Conservation (phyloP, 2,113 vertebrate genomes). For the Murina feae region DNA sequence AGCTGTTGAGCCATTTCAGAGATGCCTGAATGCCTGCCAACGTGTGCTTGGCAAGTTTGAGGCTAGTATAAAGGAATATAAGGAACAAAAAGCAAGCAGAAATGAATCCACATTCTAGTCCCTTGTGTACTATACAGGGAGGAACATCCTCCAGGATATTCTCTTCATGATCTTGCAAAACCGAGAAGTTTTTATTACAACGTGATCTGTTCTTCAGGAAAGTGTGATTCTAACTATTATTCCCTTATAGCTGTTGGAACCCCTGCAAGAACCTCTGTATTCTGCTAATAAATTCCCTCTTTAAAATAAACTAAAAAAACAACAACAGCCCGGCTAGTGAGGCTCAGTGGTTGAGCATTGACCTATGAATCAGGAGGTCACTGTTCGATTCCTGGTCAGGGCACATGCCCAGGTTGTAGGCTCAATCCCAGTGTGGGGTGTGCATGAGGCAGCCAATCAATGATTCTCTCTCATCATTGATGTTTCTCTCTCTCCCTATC, state of each 20-base stretch:
- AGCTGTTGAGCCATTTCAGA: slow-evolving; percentile 88
- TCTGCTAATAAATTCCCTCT: slow-evolving; percentile 66
- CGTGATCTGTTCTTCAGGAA: not conserved
- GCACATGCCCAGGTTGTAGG: too few relatives aligned
- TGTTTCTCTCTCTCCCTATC: too few relatives aligned
- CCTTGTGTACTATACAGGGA: not conserved
- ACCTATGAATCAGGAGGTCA: too few relatives aligned
- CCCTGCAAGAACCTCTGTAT: slow-evolving; percentile 41
- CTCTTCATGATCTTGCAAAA: not conserved
- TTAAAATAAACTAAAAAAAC: slow-evolving; percentile 24
- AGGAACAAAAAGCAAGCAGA: slow-evolving; percentile 60
- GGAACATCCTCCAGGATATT: not conserved
- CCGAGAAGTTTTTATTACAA: slow-evolving; percentile 10
- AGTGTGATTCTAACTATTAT: not conserved
- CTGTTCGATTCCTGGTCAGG: too few relatives aligned
- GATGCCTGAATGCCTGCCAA: slow-evolving; percentile 91
- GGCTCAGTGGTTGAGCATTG: too few relatives aligned
- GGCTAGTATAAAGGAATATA: slow-evolving; percentile 80
- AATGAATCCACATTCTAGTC: slow-evolving; percentile 53
- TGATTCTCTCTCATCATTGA: too few relatives aligned
- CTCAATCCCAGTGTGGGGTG: too few relatives aligned
- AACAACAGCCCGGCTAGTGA: not conserved
- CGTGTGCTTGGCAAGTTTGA: slow-evolving; percentile 93
- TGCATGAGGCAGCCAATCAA: too few relatives aligned
- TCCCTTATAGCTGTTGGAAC: not conserved